Evolutionary conservation across 2,888 invertebrate species (phyloP), one percentile per base, ranked within the genome.

Genomic region (Dicroscelio sp.): DNA sequence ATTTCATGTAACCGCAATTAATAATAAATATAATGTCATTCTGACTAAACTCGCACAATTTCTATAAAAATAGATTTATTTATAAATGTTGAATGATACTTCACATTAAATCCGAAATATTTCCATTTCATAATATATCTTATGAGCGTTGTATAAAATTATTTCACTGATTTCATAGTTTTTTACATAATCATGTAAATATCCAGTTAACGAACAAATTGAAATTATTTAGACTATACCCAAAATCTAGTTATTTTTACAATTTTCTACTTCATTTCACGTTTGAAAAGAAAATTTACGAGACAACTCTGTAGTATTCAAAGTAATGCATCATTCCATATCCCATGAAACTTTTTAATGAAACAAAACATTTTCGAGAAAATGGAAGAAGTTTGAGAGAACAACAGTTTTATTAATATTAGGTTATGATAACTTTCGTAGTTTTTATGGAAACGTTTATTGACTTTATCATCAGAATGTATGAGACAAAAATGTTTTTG

Each of bases 351-450:
- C 86, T 90, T 90, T 86, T 82, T 86, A 86, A 86, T 90, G 78
- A 90, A 90, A 86, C 90, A 86, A 90, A 86, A 83, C 76, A 83
- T 90, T 86, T 86, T 78, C 67, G 31, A 71, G 86, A 86, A 90
- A 90, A 86, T 90, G 85, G 60, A 86, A 82, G 82, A 90, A 90
- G 86, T 90, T 90, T 76, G 60, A 23, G 65, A 83, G 31, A 86
- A 90, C 83, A 86, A 86, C 86, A 86, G 86, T 90, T 86, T 90
- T 86, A 90, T 90, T 90, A 90, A 90, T 90, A 90, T 83, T 83
- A 78, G 78, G 78, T 71, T 89, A 89, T 86, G 80, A 85, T 90
- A 86, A 90, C 86, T 90, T 90, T 86, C 6, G 4, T 48, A 82
- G 76, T 73, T 90, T 76, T 83, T 86, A 78, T 83, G 78, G 43